Conservation (phyloP, 2,113 vertebrate species). For the Paraplagusia blochii region DNA sequence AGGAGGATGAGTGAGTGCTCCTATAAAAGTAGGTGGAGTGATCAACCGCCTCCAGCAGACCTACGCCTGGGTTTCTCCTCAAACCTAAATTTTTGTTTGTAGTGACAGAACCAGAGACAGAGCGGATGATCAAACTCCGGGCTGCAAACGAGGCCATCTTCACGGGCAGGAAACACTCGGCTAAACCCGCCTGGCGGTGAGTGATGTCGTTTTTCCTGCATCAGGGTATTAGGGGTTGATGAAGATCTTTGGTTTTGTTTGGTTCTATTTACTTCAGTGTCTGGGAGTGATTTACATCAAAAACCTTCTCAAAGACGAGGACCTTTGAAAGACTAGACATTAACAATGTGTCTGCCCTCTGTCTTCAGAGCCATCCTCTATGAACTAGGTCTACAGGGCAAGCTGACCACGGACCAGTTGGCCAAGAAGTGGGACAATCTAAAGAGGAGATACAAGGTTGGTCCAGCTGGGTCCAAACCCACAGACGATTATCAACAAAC, state of each 20-base stretch:
- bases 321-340: too few relatives aligned
- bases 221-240: too few relatives aligned
- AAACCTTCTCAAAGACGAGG: too few relatives aligned
- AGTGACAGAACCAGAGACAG: constrained; percentile 63
- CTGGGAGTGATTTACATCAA: too few relatives aligned
- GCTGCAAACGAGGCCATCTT: constrained; percentile 66
- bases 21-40: constrained; percentile 58
- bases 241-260: too few relatives aligned
- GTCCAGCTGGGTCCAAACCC: not conserved
- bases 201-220: not conserved
- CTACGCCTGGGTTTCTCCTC: not conserved
- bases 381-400: constrained; percentile 69
- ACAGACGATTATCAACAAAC: too few relatives aligned
- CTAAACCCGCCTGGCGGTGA: constrained; percentile 72
- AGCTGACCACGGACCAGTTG: constrained; percentile 70
- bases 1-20: constrained; percentile 69
- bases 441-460: constrained; percentile 71
- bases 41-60: not conserved
- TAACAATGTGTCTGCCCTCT: not conserved
- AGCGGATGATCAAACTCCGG: constrained; percentile 67
- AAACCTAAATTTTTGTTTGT: not conserved
- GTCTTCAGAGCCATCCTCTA: constrained; percentile 64
- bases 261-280: too few relatives aligned
- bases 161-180: constrained; percentile 67
- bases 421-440: constrained; percentile 76